Conservation (phyloP, 2,113 vertebrate genomes). For the Pantherophis guttatus region DNA sequence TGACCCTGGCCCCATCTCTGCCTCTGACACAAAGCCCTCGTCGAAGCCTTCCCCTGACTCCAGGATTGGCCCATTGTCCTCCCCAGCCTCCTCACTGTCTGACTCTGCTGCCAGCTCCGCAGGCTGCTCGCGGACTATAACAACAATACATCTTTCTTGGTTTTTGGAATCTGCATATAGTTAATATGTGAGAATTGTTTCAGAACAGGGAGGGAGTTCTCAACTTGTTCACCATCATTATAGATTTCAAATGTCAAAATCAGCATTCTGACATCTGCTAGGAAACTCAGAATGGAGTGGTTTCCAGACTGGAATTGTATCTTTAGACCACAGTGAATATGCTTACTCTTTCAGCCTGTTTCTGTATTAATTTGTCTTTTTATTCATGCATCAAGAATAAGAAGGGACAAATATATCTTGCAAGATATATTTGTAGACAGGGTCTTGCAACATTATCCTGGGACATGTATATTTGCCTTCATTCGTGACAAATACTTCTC, state of each 20-base stretch:
- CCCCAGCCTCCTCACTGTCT: no score
- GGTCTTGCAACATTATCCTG: background rate
- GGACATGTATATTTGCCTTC: background rate
- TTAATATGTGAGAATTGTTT: background rate
- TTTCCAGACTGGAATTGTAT: background rate
- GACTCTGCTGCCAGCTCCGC: no score
- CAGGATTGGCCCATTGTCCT: no score
- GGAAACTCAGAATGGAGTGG: background rate
- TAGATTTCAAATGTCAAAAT: background rate
- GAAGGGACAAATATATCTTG: background rate
- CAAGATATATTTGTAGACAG: background rate
- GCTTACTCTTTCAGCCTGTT: background rate
- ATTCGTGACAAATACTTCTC: background rate
- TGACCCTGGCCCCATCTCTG: no score
- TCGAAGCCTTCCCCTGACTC: no score
- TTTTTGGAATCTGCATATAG: background rate
- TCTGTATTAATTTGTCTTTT: constrained; percentile 10
- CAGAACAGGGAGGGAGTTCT: background rate
- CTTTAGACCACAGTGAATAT: background rate
- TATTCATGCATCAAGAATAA: background rate
- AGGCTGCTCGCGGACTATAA: no score
- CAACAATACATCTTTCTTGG: background rate
- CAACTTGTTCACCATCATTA: background rate
- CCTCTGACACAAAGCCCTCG: no score
- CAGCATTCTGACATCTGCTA: background rate